A percentile compares a stretch with the other conserved stretches of the same genome.
Conservation (phyloP, 2,888 invertebrate species). For the Drosophila phalerata region DNA sequence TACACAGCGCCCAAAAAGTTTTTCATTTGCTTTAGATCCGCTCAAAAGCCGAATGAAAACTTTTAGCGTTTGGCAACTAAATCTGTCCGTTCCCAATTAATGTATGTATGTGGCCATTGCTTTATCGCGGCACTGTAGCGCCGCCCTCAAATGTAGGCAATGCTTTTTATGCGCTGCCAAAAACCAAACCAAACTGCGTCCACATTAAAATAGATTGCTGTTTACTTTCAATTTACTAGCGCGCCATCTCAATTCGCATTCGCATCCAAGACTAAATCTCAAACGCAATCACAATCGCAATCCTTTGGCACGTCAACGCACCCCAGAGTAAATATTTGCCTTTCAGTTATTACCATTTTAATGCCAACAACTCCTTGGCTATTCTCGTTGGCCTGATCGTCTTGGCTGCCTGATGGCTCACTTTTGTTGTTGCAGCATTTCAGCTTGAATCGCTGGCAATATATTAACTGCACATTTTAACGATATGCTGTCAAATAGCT, state of each 20-base stretch:
- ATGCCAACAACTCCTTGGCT: slow-evolving; percentile 29
- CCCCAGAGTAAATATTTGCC: slow-evolving; percentile 66
- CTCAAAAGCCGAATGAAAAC: slow-evolving; percentile 30
- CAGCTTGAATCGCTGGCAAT: slow-evolving; percentile 33
- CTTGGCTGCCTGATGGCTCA: slow-evolving; percentile 36
- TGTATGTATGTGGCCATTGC: slow-evolving; percentile 8
- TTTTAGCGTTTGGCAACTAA: slow-evolving; percentile 37
- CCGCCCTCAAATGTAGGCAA: slow-evolving; percentile 31
- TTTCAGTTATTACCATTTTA: slow-evolving; percentile 60
- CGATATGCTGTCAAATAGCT: slow-evolving; percentile 68
- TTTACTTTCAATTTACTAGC: slow-evolving; percentile 75
- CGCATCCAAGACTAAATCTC: slow-evolving; percentile 42
- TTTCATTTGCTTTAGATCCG: slow-evolving; percentile 44
- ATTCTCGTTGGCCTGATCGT: not conserved
- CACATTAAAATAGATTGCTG: slow-evolving; percentile 76
- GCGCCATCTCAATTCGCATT: slow-evolving; percentile 29
- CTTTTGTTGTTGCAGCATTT: slow-evolving; percentile 37
- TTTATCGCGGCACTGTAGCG: slow-evolving; percentile 27
- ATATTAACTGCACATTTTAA: slow-evolving; percentile 62
- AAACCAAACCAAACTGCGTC: slow-evolving; percentile 20
- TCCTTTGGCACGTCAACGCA: slow-evolving; percentile 36
- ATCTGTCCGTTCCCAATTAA: slow-evolving; percentile 8
- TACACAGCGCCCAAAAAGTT: slow-evolving; percentile 57
- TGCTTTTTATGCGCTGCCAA: slow-evolving; percentile 37
- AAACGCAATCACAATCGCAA: slow-evolving; percentile 37